Base-by-base conservation (phyloP, 1,140 invertebrate genomes). In the Drosophila novamexicana region DNA sequence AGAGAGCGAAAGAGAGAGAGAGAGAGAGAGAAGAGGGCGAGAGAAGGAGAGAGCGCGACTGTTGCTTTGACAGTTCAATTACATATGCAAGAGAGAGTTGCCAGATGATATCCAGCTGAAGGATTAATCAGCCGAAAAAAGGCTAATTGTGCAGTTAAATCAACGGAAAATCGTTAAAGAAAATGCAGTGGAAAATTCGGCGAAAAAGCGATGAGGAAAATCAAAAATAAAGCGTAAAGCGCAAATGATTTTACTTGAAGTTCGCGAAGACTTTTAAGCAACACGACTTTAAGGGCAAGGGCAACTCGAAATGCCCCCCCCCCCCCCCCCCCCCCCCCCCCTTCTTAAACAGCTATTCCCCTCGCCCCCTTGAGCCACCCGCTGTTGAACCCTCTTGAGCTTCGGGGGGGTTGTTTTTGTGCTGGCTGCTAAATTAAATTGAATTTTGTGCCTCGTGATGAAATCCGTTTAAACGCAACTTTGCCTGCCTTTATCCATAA, bases 211-310 rank as follows among this genome's bases (percentile, higher is more conserved):
- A 49, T 5, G 9, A 1, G 18, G 2, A 8, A 16, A 47, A 22
- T 9, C 8, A 12, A 22, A 52, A 66, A 53, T 34, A 54, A 40
- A 58, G 67, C 39, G 83, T 66, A 79, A 71, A 79, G 76, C 34
- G n/a, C 70, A 79, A 74, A 77, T 88, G 85, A 88, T 88, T 89
- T 88, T 89, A 89, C 89, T 88, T 88, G 84, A 80, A 83, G 73
- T 77, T 75, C 12, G 34, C 50, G 62, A 58, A 50, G 36, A 36
- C 29, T 34, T 70, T 39, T 53, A 14, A 14, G 34, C 7, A 40
- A 18, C 16, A 22, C 1, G 22, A 22, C 22, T 22, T 22, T 22
- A 22, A 22, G 22, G 22, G 22, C 22, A 3, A 29, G 4, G 22
- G 22, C 22, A 29, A 29, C 22, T 4, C 18, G 22, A 29, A 29